These are phyloP conservation scores for Numida meleagris DNA, from an alignment of 2,113 vertebrate genomes.

Conservation along the genomic window DNA sequence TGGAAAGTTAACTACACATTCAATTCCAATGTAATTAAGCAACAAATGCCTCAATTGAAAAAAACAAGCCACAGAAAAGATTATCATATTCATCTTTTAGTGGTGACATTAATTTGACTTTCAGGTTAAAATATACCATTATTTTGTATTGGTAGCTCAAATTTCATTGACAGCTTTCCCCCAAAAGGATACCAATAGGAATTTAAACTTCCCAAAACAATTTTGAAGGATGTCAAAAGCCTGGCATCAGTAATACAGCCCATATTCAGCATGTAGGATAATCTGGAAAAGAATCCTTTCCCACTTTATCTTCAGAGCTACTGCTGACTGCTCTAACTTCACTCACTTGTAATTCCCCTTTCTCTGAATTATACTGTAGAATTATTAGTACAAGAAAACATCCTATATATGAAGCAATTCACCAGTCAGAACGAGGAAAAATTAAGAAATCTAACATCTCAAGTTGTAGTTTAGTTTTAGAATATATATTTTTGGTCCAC, in stretches of 20 bases:
- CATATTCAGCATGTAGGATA: background rate
- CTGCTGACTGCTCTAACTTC: background rate
- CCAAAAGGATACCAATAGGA: background rate
- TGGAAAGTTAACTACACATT: background rate
- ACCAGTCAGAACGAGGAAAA: background rate
- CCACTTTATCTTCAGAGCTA: background rate
- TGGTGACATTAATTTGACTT: background rate
- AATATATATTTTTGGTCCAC: background rate
- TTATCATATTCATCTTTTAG: conserved; percentile 2
- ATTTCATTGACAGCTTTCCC: conserved; percentile 33
- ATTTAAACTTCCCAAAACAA: conserved; percentile 21
- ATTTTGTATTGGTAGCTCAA: background rate
- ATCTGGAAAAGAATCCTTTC: background rate
- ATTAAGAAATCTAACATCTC: background rate
- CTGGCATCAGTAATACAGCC: background rate
- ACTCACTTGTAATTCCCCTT: background rate
- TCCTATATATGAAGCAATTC: background rate
- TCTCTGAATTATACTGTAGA: background rate
- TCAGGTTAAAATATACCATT: conserved; percentile 4
- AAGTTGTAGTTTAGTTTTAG: background rate
- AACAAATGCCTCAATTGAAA: background rate
- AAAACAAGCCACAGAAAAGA: background rate
- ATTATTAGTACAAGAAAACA: background rate
- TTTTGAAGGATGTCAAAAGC: conserved; percentile 16
- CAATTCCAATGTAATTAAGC: conserved; percentile 12